phyloP scores from a whole-genome alignment of 2,888 invertebrate genomes.

The Habroteleia sp. region DNA sequence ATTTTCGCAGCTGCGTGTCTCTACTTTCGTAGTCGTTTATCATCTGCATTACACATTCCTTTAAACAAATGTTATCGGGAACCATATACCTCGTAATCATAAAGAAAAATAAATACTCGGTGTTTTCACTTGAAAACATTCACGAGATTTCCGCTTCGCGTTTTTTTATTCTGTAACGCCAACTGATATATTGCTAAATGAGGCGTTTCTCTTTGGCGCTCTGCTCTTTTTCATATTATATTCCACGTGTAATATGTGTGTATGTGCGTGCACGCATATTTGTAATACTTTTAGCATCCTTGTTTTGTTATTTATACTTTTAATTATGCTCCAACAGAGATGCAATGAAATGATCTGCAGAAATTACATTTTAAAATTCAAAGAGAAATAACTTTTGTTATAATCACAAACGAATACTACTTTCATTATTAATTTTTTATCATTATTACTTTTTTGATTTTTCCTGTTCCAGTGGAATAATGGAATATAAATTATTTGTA shows the following conservation, averaged over 20 bases:
- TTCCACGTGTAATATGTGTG: background rate
- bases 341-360: no score
- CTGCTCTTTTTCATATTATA: background rate
- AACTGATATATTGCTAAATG: conserved; percentile 11
- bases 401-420: no score
- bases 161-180: background rate
- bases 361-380: no score
- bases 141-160: conserved; percentile 5
- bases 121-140: conserved; percentile 7
- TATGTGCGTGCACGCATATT: background rate
- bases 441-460: no score
- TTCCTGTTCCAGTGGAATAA: no score
- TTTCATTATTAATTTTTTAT: no score
- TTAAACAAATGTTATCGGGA: background rate
- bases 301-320: no score
- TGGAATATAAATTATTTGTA: no score
- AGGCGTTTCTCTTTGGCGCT: conserved; percentile 3
- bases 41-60: background rate
- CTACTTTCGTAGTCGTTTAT: background rate
- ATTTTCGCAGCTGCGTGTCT: no score
- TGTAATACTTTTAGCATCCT: no score
- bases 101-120: background rate
- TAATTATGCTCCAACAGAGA: no score
- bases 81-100: background rate
- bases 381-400: no score